Evolutionary conservation across 2,797 vertebrate genomes (phyloP).

Genomic region (Xerus rutilus): DNA sequence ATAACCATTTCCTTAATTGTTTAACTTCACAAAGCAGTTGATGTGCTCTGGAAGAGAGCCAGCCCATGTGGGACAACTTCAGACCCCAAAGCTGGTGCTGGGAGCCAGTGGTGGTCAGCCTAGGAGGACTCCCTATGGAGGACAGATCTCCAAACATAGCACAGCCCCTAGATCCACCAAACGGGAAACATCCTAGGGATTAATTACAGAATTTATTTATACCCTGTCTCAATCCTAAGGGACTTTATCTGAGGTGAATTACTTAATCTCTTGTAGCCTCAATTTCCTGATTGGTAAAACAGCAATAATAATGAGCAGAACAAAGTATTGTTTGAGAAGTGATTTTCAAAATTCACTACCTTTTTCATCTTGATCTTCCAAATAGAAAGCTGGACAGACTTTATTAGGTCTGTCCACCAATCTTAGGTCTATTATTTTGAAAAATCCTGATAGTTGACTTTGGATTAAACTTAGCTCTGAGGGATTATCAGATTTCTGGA

Average conservation of each 20-base stretch:
- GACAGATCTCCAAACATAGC: neutral
- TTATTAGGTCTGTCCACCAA: neutral
- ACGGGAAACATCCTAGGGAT: neutral
- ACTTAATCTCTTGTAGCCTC: neutral
- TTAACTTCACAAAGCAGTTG: neutral
- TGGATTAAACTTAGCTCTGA: neutral
- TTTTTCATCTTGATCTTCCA: neutral
- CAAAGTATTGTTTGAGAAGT: neutral
- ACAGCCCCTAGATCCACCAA: accelerated
- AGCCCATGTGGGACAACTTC: no score
- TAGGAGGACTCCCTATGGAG: neutral
- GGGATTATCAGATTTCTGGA: neutral
- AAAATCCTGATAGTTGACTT: neutral
- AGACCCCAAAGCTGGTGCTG: neutral
- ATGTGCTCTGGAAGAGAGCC: neutral
- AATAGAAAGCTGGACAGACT: neutral
- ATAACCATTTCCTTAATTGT: neutral
- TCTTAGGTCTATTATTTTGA: neutral
- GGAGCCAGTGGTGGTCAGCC: neutral
- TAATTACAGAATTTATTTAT: neutral
- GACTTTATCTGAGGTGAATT: neutral
- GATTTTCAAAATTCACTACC: neutral
- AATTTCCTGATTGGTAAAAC: neutral
- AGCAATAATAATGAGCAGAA: neutral
- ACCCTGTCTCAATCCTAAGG: neutral